Conservation (phyloP, 53 echinoderm and acorn worm genomes). For the Crossaster papposus region DNA sequence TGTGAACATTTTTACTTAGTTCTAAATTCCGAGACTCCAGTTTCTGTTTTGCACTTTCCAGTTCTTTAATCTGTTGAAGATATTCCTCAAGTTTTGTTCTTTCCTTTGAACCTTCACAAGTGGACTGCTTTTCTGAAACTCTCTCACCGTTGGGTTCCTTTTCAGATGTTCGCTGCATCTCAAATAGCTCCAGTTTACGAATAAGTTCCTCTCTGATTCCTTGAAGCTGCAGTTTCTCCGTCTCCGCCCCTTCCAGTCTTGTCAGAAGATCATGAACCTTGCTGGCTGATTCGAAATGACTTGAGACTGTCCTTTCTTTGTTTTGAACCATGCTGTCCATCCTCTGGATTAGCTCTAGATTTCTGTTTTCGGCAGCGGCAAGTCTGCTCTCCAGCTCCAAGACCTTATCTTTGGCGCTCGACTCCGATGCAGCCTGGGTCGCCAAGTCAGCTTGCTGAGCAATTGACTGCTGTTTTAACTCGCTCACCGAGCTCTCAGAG, state of each 20-base stretch:
- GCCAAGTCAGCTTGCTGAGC: conserved; percentile 64
- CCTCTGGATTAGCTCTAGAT: conserved; percentile 72
- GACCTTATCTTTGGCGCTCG: conserved; percentile 55
- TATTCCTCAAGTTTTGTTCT: not conserved
- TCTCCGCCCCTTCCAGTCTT: conserved; percentile 76
- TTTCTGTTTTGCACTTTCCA: conserved; percentile 20
- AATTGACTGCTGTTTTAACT: conserved; percentile 48
- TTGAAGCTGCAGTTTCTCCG: conserved; percentile 68
- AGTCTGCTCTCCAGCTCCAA: conserved; percentile 67
- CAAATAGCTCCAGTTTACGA: conserved; percentile 67
- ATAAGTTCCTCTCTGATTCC: conserved; percentile 67
- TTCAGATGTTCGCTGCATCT: conserved; percentile 23
- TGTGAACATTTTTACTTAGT: conserved; percentile 1
- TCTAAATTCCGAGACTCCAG: conserved; percentile 15
- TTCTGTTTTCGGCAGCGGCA: conserved; percentile 71
- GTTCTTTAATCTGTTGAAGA: conserved; percentile 36
- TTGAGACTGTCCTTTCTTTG: conserved; percentile 77
- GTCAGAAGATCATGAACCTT: conserved; percentile 84
- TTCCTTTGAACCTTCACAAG: not conserved
- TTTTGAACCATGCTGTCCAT: conserved; percentile 84
- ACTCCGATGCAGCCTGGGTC: conserved; percentile 16
- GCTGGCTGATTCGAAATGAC: conserved; percentile 85
- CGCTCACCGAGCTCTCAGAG: conserved; percentile 45
- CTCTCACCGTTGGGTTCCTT: conserved; percentile 8
- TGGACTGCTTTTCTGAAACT: conserved; percentile 9